These are phyloP conservation scores for Myopa testacea DNA, from an alignment of 2,888 invertebrate species.

Conservation along the genomic window DNA sequence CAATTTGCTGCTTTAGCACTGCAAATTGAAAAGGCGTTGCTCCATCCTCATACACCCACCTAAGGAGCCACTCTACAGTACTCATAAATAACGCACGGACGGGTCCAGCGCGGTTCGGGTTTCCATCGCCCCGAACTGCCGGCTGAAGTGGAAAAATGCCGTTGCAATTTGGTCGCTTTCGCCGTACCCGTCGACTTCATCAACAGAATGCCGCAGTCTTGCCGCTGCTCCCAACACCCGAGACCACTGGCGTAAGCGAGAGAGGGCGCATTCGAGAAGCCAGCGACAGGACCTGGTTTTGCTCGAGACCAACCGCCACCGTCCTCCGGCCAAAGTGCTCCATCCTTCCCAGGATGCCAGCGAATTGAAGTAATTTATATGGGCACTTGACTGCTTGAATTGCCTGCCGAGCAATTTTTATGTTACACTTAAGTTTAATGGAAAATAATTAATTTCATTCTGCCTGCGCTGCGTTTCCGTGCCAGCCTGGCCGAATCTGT, in stretches of 20 bases:
- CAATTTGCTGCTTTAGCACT: constrained; percentile 38
- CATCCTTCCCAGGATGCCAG: constrained; percentile 49
- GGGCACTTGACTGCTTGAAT: constrained; percentile 70
- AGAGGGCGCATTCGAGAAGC: background rate
- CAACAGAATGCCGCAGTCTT: constrained; percentile 10
- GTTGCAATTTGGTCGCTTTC: constrained; percentile 7
- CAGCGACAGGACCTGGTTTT: background rate
- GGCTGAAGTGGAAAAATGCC: background rate
- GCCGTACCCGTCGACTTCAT: background rate
- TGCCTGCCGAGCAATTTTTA: constrained; percentile 68
- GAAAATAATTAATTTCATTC: constrained; percentile 70
- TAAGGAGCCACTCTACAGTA: background rate
- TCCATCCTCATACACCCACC: background rate
- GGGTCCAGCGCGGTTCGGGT: constrained; percentile 11
- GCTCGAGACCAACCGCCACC: constrained; percentile 2
- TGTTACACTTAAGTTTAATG: constrained; percentile 69
- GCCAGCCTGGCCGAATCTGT: constrained; percentile 43
- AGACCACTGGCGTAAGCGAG: background rate
- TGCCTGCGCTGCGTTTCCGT: constrained; percentile 52
- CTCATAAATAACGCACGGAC: constrained; percentile 36
- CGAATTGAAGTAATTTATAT: constrained; percentile 69
- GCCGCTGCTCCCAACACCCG: background rate
- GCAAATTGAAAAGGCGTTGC: constrained; percentile 37
- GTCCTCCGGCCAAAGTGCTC: background rate
- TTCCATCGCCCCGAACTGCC: background rate